Conservation (phyloP, 2,113 vertebrate species). For the Salvator merianae region DNA sequence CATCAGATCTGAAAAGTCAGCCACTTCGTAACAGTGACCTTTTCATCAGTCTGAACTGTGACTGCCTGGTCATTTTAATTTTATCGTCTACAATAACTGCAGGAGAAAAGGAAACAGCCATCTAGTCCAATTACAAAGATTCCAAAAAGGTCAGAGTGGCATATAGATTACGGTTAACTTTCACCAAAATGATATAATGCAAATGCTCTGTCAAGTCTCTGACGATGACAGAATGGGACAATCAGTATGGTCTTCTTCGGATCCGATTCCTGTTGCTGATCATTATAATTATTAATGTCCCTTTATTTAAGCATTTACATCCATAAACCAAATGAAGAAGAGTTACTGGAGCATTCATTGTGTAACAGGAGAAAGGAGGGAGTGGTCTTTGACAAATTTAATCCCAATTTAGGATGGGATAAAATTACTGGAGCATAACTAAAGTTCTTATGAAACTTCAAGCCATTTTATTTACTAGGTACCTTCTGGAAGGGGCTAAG, state of each 20-base stretch:
- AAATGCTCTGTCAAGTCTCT: slow-evolving; percentile 9
- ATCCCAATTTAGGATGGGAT: not conserved
- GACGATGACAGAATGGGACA: not conserved
- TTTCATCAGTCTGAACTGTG: slow-evolving; percentile 17
- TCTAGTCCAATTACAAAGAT: slow-evolving; percentile 33
- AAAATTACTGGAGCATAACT: not conserved
- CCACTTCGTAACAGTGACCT: not conserved
- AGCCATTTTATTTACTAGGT: no score
- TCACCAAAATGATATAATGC: not conserved
- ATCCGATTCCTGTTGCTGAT: not conserved
- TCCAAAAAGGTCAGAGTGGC: not conserved
- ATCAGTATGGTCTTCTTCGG: not conserved
- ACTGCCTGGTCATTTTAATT: slow-evolving; percentile 18
- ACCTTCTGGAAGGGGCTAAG: no score
- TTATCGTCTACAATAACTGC: slow-evolving; percentile 2
- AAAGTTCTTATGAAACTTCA: no score
- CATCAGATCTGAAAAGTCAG: slow-evolving; percentile 25
- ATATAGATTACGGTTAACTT: slow-evolving; percentile 6
- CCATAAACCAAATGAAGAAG: not conserved
- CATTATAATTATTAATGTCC: not conserved
- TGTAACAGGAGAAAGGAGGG: not conserved
- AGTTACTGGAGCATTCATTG: not conserved
- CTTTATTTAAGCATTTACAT: not conserved
- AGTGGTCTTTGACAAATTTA: not conserved
- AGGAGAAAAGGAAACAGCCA: not conserved